A percentile compares a stretch with the other conserved stretches of the same genome.
These are phyloP conservation scores for Protosalanx chinensis DNA, from an alignment of 2,797 vertebrate genomes.

Conservation along the genomic window DNA sequence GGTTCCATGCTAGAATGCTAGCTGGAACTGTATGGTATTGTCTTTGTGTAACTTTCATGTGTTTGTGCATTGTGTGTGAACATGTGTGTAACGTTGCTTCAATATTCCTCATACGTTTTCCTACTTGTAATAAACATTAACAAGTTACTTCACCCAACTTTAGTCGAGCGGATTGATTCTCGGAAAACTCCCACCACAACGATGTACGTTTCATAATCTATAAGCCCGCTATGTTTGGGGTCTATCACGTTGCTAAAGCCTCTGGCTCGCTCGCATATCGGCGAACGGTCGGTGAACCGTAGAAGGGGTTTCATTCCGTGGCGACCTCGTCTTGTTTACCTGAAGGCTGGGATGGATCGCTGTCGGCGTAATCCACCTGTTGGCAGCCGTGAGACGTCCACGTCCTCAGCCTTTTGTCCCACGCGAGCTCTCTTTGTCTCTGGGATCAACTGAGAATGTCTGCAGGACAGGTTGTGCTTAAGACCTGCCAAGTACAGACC, in stretches of 20 bases:
- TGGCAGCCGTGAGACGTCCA: not conserved
- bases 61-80: too few relatives aligned
- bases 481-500: not conserved
- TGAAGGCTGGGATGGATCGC: slow-evolving; percentile 27
- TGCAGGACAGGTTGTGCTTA: slow-evolving; percentile 6
- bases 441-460: slow-evolving; percentile 32
- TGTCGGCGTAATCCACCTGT: slow-evolving; percentile 31
- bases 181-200: too few relatives aligned
- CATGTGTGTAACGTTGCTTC: too few relatives aligned
- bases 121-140: too few relatives aligned
- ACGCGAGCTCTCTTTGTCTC: slow-evolving; percentile 11
- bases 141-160: too few relatives aligned
- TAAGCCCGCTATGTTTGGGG: too few relatives aligned
- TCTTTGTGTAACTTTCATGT: too few relatives aligned
- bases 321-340: slow-evolving; percentile 19
- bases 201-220: too few relatives aligned
- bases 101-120: too few relatives aligned
- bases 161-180: too few relatives aligned
- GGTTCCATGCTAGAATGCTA: too few relatives aligned
- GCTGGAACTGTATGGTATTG: too few relatives aligned
- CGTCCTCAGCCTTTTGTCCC: slow-evolving; percentile 5
- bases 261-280: not conserved
- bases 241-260: not conserved
- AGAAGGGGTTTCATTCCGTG: not conserved
- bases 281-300: not conserved